Percentiles rank a stretch among this genome's conserved stretches.
These are phyloP conservation scores for Ptychoptera albimana DNA, from an alignment of 2,888 invertebrate genomes.

Conservation along the genomic window DNA sequence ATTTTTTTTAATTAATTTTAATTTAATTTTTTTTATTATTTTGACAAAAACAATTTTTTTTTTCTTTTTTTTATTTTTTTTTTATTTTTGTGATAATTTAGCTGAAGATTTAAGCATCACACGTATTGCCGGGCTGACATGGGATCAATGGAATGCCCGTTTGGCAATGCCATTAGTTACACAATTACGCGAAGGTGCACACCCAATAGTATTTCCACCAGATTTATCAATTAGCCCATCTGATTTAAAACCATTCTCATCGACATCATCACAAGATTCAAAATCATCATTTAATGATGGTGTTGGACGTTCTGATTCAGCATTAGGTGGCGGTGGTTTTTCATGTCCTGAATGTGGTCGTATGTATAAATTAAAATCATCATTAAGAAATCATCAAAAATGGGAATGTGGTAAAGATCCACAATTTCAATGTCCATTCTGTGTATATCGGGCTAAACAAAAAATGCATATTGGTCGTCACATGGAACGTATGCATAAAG, in stretches of 20 bases:
- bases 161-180: constrained; percentile 54
- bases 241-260: constrained; percentile 22
- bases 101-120: constrained; percentile 58
- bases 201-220: constrained; percentile 29
- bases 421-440: constrained; percentile 67
- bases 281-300: constrained; percentile 5
- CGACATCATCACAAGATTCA: constrained; percentile 14
- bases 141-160: constrained; percentile 61
- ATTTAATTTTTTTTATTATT: constrained; percentile 8
- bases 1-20: constrained; percentile 10
- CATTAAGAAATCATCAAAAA: constrained; percentile 66
- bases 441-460: constrained; percentile 69
- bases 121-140: constrained; percentile 48
- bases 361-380: constrained; percentile 74
- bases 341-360: constrained; percentile 69
- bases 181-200: constrained; percentile 37
- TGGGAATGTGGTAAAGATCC: constrained; percentile 79
- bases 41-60: constrained; percentile 6
- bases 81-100: constrained; percentile 12
- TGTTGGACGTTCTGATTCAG: constrained; percentile 12
- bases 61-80: constrained; percentile 12
- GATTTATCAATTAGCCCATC: constrained; percentile 24
- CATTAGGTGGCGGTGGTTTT: constrained; percentile 36
- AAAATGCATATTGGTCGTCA: constrained; percentile 73
- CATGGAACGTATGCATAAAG: constrained; percentile 70